Percentiles rank a stretch among this genome's conserved stretches.
Conservation (phyloP, 2,888 invertebrate species). For the Chaetoderma sp. region DNA sequence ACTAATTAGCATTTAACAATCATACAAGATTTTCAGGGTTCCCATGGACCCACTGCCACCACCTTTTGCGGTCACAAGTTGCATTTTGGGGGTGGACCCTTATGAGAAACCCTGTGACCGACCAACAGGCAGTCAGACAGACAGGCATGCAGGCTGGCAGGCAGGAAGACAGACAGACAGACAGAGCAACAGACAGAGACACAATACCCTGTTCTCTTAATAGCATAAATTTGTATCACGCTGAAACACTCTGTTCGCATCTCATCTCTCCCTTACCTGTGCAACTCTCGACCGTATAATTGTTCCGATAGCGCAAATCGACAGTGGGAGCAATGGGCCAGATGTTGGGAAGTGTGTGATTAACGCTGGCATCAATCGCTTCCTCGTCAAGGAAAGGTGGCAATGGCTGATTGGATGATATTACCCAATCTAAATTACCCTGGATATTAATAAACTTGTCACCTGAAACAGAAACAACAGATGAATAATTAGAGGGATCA, state of each 20-base stretch:
- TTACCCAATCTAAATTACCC: constrained; percentile 76
- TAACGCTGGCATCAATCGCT: constrained; percentile 71
- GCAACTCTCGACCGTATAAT: constrained; percentile 33
- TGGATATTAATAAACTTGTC: constrained; percentile 73
- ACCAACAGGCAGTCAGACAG: too few relatives aligned
- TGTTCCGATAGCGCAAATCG: constrained; percentile 55
- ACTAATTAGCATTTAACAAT: too few relatives aligned
- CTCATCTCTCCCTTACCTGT: too few relatives aligned
- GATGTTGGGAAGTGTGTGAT: constrained; percentile 78
- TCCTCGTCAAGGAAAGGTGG: constrained; percentile 71
- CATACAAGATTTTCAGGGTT: too few relatives aligned
- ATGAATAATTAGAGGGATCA: neutral
- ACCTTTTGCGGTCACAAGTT: too few relatives aligned
- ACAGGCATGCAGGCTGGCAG: too few relatives aligned
- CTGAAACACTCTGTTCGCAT: too few relatives aligned
- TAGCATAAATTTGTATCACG: neutral
- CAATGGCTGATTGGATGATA: constrained; percentile 77
- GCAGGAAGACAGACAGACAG: neutral
- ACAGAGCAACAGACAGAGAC: neutral
- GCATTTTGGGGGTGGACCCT: too few relatives aligned
- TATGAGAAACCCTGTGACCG: too few relatives aligned
- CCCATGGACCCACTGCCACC: too few relatives aligned
- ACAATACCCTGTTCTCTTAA: neutral
- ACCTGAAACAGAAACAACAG: constrained; percentile 23
- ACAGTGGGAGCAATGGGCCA: constrained; percentile 82